These are phyloP conservation scores for Leptodactylus fallax DNA, from an alignment of 2,797 vertebrate genomes.

Conservation along the genomic window DNA sequence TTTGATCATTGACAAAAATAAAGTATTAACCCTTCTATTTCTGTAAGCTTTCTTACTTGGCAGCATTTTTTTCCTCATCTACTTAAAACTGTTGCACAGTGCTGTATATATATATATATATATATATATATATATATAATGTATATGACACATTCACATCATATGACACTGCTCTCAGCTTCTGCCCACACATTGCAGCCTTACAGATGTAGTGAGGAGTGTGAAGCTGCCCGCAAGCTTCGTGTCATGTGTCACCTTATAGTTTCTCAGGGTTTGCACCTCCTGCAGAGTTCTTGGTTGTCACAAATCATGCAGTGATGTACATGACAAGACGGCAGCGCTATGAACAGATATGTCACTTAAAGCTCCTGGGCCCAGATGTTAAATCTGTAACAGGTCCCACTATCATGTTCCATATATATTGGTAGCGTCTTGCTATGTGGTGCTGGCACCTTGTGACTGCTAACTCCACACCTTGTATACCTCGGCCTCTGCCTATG, in stretches of 20 bases:
- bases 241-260: background rate
- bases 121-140: no score
- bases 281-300: background rate
- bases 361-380: background rate
- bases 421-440: background rate
- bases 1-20: no score
- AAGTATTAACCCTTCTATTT: no score
- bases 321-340: background rate
- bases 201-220: background rate
- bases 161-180: background rate
- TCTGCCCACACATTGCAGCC: background rate
- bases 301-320: background rate
- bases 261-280: slow-evolving; percentile 23
- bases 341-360: background rate
- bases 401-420: background rate
- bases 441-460: background rate
- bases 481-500: no score
- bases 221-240: background rate
- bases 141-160: background rate
- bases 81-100: no score
- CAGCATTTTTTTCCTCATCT: no score
- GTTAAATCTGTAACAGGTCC: background rate
- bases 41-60: no score
- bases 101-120: no score
- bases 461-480: no score